Evolutionary conservation across 92 coral and sea anemone genomes (phyloP).

Genomic region (Heteractis magnifica): DNA sequence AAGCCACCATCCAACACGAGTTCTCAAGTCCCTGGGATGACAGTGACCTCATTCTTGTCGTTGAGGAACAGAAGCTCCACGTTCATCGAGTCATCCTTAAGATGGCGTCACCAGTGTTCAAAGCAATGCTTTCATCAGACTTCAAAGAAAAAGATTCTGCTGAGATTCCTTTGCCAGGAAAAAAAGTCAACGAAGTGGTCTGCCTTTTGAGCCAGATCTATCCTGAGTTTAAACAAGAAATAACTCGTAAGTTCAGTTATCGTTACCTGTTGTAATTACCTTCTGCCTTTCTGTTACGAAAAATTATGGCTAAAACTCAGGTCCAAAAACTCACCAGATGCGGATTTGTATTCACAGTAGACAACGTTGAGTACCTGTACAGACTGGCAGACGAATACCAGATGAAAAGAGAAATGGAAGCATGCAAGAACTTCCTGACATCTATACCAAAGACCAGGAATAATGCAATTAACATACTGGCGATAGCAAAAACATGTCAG

Average conservation of each 20-base stretch:
- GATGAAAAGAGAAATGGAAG: not conserved
- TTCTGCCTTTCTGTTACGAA: not conserved
- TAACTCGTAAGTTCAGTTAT: slow-evolving; percentile 1
- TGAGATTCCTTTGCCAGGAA: slow-evolving; percentile 14
- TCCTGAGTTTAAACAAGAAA: not conserved
- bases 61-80: slow-evolving; percentile 21
- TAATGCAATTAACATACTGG: not conserved
- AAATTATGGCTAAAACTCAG: too few relatives aligned
- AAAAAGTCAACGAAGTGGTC: slow-evolving; percentile 10
- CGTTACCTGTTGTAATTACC: too few relatives aligned
- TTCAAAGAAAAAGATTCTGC: slow-evolving; percentile 22
- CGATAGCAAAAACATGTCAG: not conserved
- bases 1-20: not conserved
- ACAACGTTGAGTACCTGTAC: slow-evolving; percentile 9
- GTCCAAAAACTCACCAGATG: too few relatives aligned
- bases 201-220: slow-evolving; percentile 10
- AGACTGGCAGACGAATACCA: slow-evolving; percentile 18
- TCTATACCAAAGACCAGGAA: not conserved
- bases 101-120: slow-evolving; percentile 37
- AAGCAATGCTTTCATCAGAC: slow-evolving; percentile 33
- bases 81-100: slow-evolving; percentile 33
- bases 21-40: slow-evolving; percentile 50
- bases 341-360: not conserved
- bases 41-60: slow-evolving; percentile 37
- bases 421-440: not conserved